Conservation (phyloP, 2,888 invertebrate genomes). For the Resseliella maxima region DNA sequence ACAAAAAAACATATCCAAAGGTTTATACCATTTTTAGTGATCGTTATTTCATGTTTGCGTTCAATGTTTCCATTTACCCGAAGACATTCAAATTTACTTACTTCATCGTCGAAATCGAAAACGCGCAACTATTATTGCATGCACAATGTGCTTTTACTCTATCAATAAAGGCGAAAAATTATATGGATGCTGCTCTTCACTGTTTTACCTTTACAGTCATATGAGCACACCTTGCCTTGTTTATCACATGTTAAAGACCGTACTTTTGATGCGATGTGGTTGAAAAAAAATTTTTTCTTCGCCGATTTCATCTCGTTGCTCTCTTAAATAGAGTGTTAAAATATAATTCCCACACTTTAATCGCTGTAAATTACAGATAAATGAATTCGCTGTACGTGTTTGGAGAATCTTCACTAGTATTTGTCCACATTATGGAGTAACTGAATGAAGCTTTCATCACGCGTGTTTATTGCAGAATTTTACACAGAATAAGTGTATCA, state of each 20-base stretch:
- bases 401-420: conserved; percentile 20
- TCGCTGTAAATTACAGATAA: conserved; percentile 38
- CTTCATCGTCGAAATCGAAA: conserved; percentile 1
- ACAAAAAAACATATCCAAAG: background rate
- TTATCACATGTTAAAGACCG: conserved; percentile 21
- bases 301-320: background rate
- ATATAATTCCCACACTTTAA: conserved; percentile 50
- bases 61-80: background rate
- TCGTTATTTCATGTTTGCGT: background rate
- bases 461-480: conserved; percentile 52
- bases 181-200: conserved; percentile 37
- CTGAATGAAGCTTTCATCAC: background rate
- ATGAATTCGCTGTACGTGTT: conserved; percentile 52
- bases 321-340: conserved; percentile 51
- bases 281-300: conserved; percentile 35
- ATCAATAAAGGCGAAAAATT: conserved; percentile 35
- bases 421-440: background rate
- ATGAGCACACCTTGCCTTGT: conserved; percentile 13
- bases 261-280: background rate
- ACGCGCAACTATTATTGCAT: background rate
- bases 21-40: conserved; percentile 32
- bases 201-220: background rate
- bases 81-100: conserved; percentile 34
- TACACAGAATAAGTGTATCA: conserved; percentile 18
- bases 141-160: background rate